These are phyloP conservation scores for Falco naumanni DNA, from an alignment of 2,797 vertebrate genomes.

Conservation along the genomic window DNA sequence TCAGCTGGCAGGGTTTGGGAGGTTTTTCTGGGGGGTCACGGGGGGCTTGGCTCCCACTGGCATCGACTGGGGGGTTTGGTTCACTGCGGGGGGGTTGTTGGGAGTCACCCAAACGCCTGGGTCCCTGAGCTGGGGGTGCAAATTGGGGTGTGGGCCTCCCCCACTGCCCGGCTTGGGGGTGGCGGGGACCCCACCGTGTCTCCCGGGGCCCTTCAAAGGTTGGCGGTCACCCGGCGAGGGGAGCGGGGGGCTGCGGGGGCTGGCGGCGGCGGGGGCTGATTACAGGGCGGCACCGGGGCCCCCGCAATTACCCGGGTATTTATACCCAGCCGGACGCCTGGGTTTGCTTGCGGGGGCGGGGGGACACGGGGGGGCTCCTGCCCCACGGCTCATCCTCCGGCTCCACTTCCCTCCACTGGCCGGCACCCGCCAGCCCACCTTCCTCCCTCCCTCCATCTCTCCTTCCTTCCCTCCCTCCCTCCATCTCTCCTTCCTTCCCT, in stretches of 20 bases:
- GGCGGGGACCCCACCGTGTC: background rate
- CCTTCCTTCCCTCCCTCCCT: background rate
- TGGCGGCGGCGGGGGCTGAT: conserved; percentile 4
- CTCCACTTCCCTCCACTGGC: background rate
- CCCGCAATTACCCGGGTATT: conserved; percentile 3
- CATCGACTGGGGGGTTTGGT: background rate
- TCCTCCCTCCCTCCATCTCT: background rate
- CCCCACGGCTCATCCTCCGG: background rate
- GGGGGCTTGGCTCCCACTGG: background rate
- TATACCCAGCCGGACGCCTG: conserved; percentile 13
- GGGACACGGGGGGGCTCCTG: background rate
- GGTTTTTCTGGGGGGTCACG: background rate
- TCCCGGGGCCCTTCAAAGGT: background rate
- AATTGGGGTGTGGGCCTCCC: background rate
- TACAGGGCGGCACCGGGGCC: conserved; percentile 48
- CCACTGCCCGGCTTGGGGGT: background rate
- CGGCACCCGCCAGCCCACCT: no score
- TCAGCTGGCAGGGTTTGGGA: background rate
- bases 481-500: background rate
- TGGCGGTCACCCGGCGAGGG: background rate
- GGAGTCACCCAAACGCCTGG: background rate
- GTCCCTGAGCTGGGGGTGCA: background rate
- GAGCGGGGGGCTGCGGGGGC: background rate
- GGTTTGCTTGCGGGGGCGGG: background rate
- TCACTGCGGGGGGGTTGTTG: background rate